phyloP scores from a whole-genome alignment of 2,797 vertebrate genomes.

The Todus mexicanus region DNA sequence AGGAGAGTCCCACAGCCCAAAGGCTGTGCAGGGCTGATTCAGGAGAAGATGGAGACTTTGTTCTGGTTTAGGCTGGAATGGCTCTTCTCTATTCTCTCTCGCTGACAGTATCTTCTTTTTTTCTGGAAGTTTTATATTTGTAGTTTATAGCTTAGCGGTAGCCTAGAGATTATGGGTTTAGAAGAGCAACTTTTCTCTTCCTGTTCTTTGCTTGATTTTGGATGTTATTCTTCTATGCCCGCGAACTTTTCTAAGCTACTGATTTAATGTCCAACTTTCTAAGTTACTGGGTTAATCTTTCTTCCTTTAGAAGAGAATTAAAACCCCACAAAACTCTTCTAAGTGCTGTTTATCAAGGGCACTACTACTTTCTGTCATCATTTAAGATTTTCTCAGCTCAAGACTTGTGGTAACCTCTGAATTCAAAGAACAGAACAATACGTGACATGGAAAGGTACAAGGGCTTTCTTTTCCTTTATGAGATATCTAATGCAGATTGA shows the following conservation, averaged over 20 bases:
- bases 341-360: neutral
- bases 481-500: neutral
- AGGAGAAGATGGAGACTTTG: neutral
- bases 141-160: neutral
- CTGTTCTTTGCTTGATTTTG: neutral
- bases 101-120: neutral
- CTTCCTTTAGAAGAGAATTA: neutral
- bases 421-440: neutral
- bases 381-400: neutral
- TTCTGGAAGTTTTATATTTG: neutral
- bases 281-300: neutral
- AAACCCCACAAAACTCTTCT: neutral
- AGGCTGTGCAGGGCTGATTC: accelerated
- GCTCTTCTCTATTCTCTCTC: neutral
- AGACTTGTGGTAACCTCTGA: neutral
- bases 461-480: neutral
- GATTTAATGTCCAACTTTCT: neutral
- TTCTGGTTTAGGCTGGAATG: neutral
- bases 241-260: neutral
- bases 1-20: neutral
- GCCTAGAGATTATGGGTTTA: neutral
- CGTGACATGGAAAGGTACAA: neutral
- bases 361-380: neutral
- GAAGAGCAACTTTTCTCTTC: neutral
- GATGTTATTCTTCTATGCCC: neutral